Percentiles rank a stretch among this genome's conserved stretches.
These are phyloP conservation scores for Pomacea canaliculata DNA, from an alignment of 2,888 invertebrate species.

Conservation along the genomic window DNA sequence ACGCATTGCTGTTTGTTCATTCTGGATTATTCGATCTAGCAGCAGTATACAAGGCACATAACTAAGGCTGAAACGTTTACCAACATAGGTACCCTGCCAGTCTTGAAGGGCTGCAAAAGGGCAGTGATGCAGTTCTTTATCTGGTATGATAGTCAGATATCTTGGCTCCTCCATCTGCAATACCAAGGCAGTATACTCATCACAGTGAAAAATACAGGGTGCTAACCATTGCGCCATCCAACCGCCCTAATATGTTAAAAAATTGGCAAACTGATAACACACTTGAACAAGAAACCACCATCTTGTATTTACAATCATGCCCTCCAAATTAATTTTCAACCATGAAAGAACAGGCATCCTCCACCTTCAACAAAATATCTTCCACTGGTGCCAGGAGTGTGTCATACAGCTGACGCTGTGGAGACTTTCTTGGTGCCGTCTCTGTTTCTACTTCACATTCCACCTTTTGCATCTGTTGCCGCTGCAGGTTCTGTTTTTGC, in stretches of 20 bases:
- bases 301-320: too few relatives aligned
- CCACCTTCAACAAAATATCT: constrained; percentile 53
- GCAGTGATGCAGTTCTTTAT: constrained; percentile 55
- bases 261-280: too few relatives aligned
- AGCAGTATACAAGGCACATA: constrained; percentile 57
- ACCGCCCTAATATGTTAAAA: too few relatives aligned
- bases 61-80: constrained; percentile 54
- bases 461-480: background rate
- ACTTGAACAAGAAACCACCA: too few relatives aligned
- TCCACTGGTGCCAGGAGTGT: constrained; percentile 59
- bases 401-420: constrained; percentile 55
- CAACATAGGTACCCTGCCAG: constrained; percentile 37
- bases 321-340: too few relatives aligned
- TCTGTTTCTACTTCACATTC: background rate
- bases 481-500: constrained; percentile 41
- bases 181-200: background rate
- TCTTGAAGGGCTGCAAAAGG: constrained; percentile 61
- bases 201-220: too few relatives aligned
- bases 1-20: constrained; percentile 53
- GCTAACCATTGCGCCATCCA: too few relatives aligned
- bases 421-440: constrained; percentile 39
- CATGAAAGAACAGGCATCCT: too few relatives aligned
- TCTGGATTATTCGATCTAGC: constrained; percentile 56
- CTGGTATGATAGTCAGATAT: constrained; percentile 62
- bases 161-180: constrained; percentile 42